Evolutionary conservation across 2,797 vertebrate species (phyloP), one percentile per base, ranked within the genome.

Genomic region (Xenentodon cancila): DNA sequence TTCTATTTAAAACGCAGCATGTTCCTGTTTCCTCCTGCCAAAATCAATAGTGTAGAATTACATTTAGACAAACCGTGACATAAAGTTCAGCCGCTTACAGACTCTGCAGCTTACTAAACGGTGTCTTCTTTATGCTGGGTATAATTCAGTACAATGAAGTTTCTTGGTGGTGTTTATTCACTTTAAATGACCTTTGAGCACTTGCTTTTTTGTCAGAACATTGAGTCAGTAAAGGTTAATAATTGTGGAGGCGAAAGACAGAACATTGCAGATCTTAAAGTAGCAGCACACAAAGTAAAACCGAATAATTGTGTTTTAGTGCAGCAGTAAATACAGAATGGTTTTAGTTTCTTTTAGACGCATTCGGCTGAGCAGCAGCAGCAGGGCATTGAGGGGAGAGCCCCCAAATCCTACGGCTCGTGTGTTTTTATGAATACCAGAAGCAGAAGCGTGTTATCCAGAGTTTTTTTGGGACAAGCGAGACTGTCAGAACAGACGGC

Each of bases 21-120:
- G 59, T 50, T 82, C 86, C 77, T 65, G 56, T 50, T 82, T 87
- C 77, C 58, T 62, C 66, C 85, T 77, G 68, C 72, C 47, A 25
- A 62, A 80, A 88, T 76, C 78, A 75, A 80, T 77, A 72, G 80
- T 76, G 52, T 81, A 55, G 56, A 59, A 73, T 84, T 80, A 80
- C 79, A 72, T 81, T 54, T 62, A 52, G 21, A 50, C 19, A 53
- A 70, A 53, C 42, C 46, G 46, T 47, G 27, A 55, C 19, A 44
- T 45, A 9, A 34, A 43, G 5, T 9, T 46, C 3, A 44, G 45
- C 22, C 5, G 7, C 22, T 16, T 45, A 52, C 18, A 40, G 18
- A 34, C 3, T 40, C 37, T 40, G 44, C 27, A 48, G 4, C 30
- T 45, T 45, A 42, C 2, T 8, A 34, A 15, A 20, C 27, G 9